A percentile compares a stretch with the other conserved stretches of the same genome.
phyloP scores from a whole-genome alignment of 2,888 invertebrate genomes.

The Drosophila kuntzei region DNA sequence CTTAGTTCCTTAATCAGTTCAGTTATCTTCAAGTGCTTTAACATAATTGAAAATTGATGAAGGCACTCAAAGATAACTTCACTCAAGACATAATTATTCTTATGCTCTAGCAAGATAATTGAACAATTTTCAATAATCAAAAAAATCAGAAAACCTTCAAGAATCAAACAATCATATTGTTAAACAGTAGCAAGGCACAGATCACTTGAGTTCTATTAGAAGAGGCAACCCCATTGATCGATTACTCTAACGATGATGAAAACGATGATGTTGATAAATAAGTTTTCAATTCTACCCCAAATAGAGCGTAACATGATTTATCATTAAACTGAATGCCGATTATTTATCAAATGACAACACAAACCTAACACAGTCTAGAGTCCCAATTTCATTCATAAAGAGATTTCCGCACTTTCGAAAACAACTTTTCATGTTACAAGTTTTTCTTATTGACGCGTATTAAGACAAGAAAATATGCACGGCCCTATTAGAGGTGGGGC shows the following conservation, averaged over 20 bases:
- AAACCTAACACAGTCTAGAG: conserved; percentile 50
- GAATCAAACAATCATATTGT: conserved; percentile 10
- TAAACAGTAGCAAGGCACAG: conserved; percentile 25
- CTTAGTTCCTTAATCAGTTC: conserved; percentile 3
- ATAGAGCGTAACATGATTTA: conserved; percentile 41
- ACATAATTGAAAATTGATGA: background rate
- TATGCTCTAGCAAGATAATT: conserved; percentile 1
- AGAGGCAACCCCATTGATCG: conserved; percentile 19
- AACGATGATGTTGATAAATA: conserved; percentile 13
- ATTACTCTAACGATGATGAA: conserved; percentile 3
- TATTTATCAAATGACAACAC: conserved; percentile 65
- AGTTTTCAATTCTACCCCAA: conserved; percentile 37
- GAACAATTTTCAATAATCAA: conserved; percentile 12
- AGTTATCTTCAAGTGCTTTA: conserved; percentile 6
- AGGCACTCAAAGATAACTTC: background rate
- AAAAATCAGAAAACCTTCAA: conserved; percentile 5
- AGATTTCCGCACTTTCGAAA: conserved; percentile 65
- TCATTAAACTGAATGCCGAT: conserved; percentile 50
- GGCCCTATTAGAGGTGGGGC: conserved; percentile 31
- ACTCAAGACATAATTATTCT: conserved; percentile 15
- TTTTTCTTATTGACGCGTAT: conserved; percentile 34
- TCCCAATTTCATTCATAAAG: conserved; percentile 69
- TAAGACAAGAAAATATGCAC: conserved; percentile 44
- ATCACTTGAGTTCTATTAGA: conserved; percentile 21
- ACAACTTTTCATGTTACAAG: conserved; percentile 34